Evolutionary conservation across 2,797 vertebrate genomes (phyloP).

Genomic region (Taenioides sp.): DNA sequence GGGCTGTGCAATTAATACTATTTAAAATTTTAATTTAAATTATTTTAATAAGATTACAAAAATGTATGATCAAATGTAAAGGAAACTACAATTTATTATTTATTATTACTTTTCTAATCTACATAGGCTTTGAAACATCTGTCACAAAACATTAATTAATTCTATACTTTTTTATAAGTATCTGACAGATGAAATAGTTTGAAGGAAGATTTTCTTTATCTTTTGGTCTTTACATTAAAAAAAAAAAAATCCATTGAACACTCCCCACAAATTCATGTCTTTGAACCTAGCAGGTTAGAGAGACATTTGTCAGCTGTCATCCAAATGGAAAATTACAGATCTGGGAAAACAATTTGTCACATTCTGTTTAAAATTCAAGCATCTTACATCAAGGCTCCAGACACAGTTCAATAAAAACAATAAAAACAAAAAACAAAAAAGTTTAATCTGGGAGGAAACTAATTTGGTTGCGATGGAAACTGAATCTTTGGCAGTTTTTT

Average conservation of each 20-base stretch:
- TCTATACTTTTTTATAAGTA: no score
- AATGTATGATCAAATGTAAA: no score
- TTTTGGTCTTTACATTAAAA: not conserved
- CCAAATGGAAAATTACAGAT: constrained; percentile 37
- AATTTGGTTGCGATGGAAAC: constrained; percentile 9
- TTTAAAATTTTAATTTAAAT: no score
- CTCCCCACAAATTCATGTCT: constrained; percentile 15
- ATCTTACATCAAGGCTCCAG: not conserved
- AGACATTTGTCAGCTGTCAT: constrained; percentile 56
- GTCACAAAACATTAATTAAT: no score
- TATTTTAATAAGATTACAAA: no score
- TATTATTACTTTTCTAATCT: no score
- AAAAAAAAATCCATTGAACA: not conserved
- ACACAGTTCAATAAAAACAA: not conserved
- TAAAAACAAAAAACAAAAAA: no score
- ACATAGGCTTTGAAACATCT: no score
- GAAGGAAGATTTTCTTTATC: not conserved
- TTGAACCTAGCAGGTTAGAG: constrained; percentile 27
- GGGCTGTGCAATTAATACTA: no score
- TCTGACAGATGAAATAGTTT: not conserved
- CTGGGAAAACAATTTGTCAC: constrained; percentile 1
- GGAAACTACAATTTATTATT: no score
- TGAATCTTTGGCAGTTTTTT: constrained; percentile 7
- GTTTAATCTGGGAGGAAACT: not conserved
- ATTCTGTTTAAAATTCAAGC: not conserved